Percentiles rank a stretch among this genome's conserved stretches.
These are phyloP conservation scores for Mercenaria mercenaria DNA, from an alignment of 1,140 invertebrate genomes.

Conservation along the genomic window DNA sequence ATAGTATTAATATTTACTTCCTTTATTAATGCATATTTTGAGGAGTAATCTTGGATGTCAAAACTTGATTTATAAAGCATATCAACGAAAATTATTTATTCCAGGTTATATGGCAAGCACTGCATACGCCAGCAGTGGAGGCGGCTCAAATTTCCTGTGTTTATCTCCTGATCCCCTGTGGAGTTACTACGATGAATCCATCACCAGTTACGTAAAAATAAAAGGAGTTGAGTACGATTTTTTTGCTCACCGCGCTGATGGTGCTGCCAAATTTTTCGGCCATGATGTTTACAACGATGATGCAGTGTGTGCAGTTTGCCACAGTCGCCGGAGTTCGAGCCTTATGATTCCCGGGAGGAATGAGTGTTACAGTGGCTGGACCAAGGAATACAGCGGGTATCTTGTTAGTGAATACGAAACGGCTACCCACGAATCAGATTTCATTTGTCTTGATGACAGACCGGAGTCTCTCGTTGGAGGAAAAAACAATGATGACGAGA, in stretches of 20 bases:
- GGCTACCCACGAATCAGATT: background rate
- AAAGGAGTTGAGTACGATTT: slow-evolving; percentile 21
- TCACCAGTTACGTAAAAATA: background rate
- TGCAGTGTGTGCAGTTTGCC: slow-evolving; percentile 67
- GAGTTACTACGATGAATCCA: slow-evolving; percentile 5
- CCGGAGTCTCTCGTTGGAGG: background rate
- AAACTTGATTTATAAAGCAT: no score
- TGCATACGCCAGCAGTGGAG: background rate
- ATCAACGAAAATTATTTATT: background rate
- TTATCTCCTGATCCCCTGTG: slow-evolving; percentile 25
- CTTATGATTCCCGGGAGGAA: slow-evolving; percentile 65
- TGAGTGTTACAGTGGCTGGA: slow-evolving; percentile 60
- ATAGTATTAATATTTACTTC: no score
- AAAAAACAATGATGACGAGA: background rate
- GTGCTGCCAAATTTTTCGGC: background rate
- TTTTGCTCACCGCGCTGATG: background rate
- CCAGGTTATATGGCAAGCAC: slow-evolving; percentile 37
- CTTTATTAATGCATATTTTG: no score
- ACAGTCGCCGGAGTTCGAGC: slow-evolving; percentile 12
- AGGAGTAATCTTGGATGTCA: no score
- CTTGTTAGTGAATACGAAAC: slow-evolving; percentile 12
- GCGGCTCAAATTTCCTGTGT: slow-evolving; percentile 13
- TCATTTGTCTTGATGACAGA: slow-evolving; percentile 43
- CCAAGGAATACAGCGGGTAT: slow-evolving; percentile 60
- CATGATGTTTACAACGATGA: slow-evolving; percentile 26